Percentiles rank a stretch among this genome's conserved stretches.
These are phyloP conservation scores for Drosophila conformis DNA, from an alignment of 2,888 invertebrate genomes.

Conservation along the genomic window DNA sequence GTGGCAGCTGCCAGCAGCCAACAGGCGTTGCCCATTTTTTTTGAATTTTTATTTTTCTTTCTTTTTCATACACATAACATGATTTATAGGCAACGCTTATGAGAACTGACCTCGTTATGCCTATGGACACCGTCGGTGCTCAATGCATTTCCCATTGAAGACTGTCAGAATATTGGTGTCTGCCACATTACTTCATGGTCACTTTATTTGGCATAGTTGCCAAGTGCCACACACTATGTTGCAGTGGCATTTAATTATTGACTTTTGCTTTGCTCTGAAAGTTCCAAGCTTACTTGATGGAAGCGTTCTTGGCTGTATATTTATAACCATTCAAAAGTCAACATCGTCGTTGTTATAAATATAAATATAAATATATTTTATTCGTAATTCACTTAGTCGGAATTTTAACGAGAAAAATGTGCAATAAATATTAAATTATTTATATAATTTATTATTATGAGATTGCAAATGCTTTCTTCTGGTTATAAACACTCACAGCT, in stretches of 20 bases:
- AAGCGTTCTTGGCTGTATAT: neutral
- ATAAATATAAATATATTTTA: neutral
- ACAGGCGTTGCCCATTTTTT: constrained; percentile 70
- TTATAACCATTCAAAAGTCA: neutral
- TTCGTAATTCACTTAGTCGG: neutral
- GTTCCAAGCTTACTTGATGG: neutral
- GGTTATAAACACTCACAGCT: neutral
- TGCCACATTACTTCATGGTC: constrained; percentile 20
- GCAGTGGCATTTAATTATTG: neutral
- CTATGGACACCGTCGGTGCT: constrained; percentile 17
- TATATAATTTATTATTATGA: neutral
- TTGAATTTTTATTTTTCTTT: neutral
- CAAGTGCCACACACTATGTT: neutral
- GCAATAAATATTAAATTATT: neutral
- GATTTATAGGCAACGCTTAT: constrained; percentile 69
- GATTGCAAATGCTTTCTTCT: neutral
- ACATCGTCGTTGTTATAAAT: too few relatives aligned
- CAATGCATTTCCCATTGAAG: constrained; percentile 28
- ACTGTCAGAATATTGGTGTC: constrained; percentile 9
- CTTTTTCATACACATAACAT: constrained; percentile 49
- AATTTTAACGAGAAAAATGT: neutral
- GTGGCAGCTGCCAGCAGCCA: constrained; percentile 35
- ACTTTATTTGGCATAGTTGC: constrained; percentile 8
- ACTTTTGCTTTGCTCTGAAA: neutral
- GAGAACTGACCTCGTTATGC: constrained; percentile 52